These are phyloP conservation scores for Dinomys branickii DNA, from an alignment of 2,113 vertebrate species.

Conservation along the genomic window DNA sequence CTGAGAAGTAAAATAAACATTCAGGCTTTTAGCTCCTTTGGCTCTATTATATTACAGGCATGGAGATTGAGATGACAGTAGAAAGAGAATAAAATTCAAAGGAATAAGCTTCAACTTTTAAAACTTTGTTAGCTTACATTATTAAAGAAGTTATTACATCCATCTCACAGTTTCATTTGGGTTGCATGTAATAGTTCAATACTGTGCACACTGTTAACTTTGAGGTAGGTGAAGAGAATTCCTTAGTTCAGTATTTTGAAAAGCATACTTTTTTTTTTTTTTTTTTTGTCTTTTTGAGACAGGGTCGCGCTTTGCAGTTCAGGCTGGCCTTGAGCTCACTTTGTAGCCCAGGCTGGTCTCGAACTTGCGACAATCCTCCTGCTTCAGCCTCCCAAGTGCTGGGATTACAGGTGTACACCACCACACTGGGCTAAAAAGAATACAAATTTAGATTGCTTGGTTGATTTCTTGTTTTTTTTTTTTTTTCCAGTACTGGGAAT, in stretches of 20 bases:
- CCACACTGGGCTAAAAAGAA: no score
- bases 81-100: slow-evolving; percentile 3
- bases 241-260: background rate
- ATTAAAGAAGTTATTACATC: background rate
- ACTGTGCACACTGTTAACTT: background rate
- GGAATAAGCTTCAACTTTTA: background rate
- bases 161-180: background rate
- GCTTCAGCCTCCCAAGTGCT: no score
- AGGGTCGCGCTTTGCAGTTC: no score
- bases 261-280: no score
- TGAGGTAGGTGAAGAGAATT: background rate
- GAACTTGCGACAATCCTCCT: no score
- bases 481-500: no score
- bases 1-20: background rate
- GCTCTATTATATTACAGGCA: background rate
- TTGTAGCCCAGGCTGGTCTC: no score
- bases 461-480: no score
- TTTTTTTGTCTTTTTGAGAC: no score
- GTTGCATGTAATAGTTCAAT: background rate
- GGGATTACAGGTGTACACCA: no score
- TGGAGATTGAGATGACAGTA: background rate
- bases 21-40: slow-evolving; percentile 31
- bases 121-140: background rate
- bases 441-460: background rate
- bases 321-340: no score